Base-by-base conservation (phyloP, 2,888 invertebrate genomes). In the Volucella bombylans region DNA sequence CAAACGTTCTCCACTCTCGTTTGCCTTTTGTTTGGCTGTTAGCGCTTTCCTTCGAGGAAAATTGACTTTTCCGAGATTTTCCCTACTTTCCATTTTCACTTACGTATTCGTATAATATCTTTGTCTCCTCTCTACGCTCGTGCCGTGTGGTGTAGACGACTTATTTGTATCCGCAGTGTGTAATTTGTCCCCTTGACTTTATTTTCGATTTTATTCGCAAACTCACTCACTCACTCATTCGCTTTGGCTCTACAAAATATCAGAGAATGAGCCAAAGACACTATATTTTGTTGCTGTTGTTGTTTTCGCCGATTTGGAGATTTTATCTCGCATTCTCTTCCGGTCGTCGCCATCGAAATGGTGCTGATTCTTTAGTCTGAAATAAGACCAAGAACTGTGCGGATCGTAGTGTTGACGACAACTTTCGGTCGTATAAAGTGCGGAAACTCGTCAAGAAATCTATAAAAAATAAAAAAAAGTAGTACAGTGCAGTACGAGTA, bases 131-230 rank as follows among this genome's bases (percentile, higher is more conserved):
- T 49, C 54, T 71, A 23, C 50, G 15, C 47, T 57, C 57, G 55
- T 59, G 57, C 55, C 9, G 62, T 54, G 18, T 15, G 14, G 8
- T 9, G 0, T n/a, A 23, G 50, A 31, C 10, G 8, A 18, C n/a
- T 18, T 15, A 8, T 47, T 4, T 9, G 39, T 54, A 15, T 38
- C 45, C 41, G 52, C 43, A 23, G 50, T 43, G 18, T 76, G 54
- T 50, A 31, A 59, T 57, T 41, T 71, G 64, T 78, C 67, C 55
- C 43, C 52, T 50, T 45, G 80, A 43, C 61, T 65, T 85, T 83
- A 61, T 80, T 76, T 76, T 71, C 54, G 31, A 14, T 77, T 68
- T 64, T 12, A 77, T 85, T 85, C 81, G 85, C 85, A 76, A 74
- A 54, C 43, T 68, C 54, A 68, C 80, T 68, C 85, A 57, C 23